A percentile compares a stretch with the other conserved stretches of the same genome.
Evolutionary conservation across 2,113 vertebrate genomes (phyloP).

Genomic region (Zosterops hypoxanthus): DNA sequence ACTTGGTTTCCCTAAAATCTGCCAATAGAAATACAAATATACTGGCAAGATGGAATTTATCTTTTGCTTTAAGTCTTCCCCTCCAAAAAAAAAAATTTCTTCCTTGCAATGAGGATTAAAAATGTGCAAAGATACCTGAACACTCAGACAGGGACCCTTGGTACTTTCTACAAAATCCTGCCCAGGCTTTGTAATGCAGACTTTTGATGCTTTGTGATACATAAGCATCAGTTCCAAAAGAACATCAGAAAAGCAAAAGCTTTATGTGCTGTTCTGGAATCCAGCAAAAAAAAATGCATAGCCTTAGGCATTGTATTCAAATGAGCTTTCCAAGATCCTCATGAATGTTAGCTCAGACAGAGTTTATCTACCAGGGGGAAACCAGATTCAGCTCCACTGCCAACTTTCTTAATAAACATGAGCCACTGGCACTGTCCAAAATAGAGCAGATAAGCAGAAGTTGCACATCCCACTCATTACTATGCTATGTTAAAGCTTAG

Average conservation of each 20-base stretch:
- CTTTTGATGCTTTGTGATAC: neutral
- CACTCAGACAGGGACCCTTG: neutral
- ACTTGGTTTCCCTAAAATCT: neutral
- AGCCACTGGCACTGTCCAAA: conserved; percentile 56
- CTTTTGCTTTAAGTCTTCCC: neutral
- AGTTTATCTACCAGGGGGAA: conserved; percentile 57
- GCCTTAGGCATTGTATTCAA: conserved; percentile 55
- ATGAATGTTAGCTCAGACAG: conserved; percentile 54
- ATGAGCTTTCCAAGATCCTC: conserved; percentile 57
- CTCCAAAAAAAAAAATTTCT: neutral
- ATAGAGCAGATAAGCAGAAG: conserved; percentile 69
- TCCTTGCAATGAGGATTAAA: neutral
- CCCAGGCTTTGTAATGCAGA: neutral
- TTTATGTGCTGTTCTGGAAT: conserved; percentile 26
- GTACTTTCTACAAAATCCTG: conserved; percentile 8
- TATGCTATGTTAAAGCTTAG: conserved; percentile 56
- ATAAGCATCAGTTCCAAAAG: conserved; percentile 39
- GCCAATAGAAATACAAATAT: neutral
- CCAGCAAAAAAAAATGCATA: conserved; percentile 15
- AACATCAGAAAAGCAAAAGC: conserved; percentile 58
- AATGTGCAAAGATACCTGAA: neutral
- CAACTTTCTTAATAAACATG: conserved; percentile 68
- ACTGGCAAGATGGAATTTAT: neutral
- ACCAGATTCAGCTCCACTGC: conserved; percentile 49
- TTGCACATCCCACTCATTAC: conserved; percentile 63